Base-by-base conservation (phyloP, 1,140 invertebrate species). In the Drosophila nigrodunni region DNA sequence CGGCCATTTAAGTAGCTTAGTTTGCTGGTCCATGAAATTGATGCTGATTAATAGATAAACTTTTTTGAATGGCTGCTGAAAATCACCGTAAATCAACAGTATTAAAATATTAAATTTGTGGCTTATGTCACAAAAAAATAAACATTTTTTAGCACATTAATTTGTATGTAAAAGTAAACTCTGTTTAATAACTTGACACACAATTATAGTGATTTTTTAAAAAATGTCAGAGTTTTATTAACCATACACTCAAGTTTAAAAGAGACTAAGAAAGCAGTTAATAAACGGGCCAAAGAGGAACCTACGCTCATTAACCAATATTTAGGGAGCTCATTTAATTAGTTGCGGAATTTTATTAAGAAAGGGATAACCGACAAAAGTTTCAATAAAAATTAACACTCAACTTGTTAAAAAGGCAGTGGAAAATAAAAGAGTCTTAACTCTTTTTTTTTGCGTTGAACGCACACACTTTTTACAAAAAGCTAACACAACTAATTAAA, bases 401-500 rank as follows among this genome's bases (percentile, higher is more conserved):
- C 80, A 82, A 78, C 75, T 77, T 74, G 79, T 71, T 78, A 65
- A 58, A 52, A 30, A 30, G 43, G 30, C 13, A 65, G 60, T 54
- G 37, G 4, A 1, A 43, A 59, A 47, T 6, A 8, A 18, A 39
- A 21, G 43, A 57, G 44, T 30, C 4, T 55, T 57, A 49, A 15
- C 34, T 58, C 54, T 15, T 18, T 41, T 46, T 65, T 9, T 7
- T 62, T 35, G 55, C 5, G 43, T 34, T 43, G n/a, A 41, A 10
- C 11, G 25, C 43, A 68, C 43, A 62, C 25, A 50, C 39, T 55
- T 61, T 64, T 76, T 61, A 67, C 57, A 49, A 57, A 62, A 66
- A 77, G 80, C 77, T 70, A 83, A 79, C 80, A 83, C 80, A 80
- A 83, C 81, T 83, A 83, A 83, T 83, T 83, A 83, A 83, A 83